A percentile compares a stretch with the other conserved stretches of the same genome.
Evolutionary conservation across 2,113 vertebrate genomes (phyloP).

Genomic region (Gnathonemus echidnorhynchus): DNA sequence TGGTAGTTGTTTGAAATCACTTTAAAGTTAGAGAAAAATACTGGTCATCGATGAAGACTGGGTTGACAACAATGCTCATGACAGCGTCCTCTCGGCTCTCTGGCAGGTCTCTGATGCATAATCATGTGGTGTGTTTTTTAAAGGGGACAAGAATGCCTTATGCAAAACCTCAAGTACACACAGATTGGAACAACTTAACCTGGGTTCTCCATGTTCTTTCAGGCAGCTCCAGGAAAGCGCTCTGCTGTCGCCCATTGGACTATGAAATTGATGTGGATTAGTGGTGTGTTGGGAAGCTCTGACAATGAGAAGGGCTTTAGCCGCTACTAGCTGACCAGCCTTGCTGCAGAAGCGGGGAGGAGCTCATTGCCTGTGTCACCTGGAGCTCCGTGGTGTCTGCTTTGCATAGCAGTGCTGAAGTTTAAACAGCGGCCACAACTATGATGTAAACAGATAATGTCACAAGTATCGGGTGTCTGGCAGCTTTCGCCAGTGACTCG

Average conservation of each 20-base stretch:
- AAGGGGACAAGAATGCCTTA: slow-evolving; percentile 24
- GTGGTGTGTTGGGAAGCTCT: not conserved
- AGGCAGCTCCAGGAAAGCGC: slow-evolving; percentile 18
- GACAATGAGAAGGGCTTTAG: not conserved
- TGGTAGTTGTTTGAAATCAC: not conserved
- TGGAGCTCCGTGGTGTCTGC: not conserved
- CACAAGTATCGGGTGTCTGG: slow-evolving; percentile 6
- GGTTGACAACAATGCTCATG: not conserved
- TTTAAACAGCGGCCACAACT: not conserved
- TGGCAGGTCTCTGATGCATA: not conserved
- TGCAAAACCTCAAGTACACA: slow-evolving; percentile 27
- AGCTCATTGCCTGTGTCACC: not conserved
- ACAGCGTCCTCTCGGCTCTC: not conserved
- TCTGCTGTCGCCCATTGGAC: slow-evolving; percentile 25
- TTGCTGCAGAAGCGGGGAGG: not conserved
- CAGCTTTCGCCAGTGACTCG: not conserved
- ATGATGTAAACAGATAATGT: not conserved
- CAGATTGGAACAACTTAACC: slow-evolving; percentile 19
- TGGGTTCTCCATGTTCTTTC: slow-evolving; percentile 1
- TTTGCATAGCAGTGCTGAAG: not conserved
- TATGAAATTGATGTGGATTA: not conserved
- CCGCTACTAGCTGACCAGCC: not conserved
- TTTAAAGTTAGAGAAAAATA: not conserved
- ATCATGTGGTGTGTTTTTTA: slow-evolving; percentile 12
- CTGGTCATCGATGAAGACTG: not conserved